These are phyloP conservation scores for Notamacropus eugenii DNA, from an alignment of 2,797 vertebrate genomes.

Conservation along the genomic window DNA sequence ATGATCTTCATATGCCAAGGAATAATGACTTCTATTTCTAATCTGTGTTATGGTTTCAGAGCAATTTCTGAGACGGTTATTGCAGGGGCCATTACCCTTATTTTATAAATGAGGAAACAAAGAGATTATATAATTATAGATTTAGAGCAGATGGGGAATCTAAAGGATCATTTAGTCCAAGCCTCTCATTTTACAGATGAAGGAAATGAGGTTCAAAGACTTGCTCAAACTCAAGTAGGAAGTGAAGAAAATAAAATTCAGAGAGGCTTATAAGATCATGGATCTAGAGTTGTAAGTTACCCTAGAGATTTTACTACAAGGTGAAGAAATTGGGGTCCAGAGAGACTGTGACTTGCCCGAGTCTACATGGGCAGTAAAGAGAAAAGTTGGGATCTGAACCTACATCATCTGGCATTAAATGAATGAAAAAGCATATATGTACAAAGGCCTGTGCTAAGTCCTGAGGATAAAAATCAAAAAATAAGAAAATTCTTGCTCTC, in stretches of 20 bases:
- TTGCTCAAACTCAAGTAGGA: neutral
- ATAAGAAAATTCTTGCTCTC: neutral
- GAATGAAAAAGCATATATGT: neutral
- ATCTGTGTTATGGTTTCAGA: neutral
- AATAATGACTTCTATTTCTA: neutral
- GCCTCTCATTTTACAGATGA: neutral
- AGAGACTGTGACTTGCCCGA: neutral
- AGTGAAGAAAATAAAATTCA: neutral
- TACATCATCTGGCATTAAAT: neutral
- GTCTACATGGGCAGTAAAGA: neutral
- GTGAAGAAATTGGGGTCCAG: neutral
- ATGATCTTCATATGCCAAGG: neutral
- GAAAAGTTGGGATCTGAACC: neutral
- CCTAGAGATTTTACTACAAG: neutral
- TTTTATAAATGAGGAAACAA: neutral
- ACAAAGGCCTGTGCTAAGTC: neutral
- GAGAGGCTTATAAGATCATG: neutral
- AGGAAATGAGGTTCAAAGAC: neutral
- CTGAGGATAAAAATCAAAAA: neutral
- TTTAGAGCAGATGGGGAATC: neutral
- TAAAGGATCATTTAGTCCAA: neutral
- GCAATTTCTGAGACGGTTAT: neutral
- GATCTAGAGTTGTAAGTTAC: neutral
- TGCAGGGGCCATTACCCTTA: neutral
- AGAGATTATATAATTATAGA: neutral